These are phyloP conservation scores for Parapsyche elsis DNA, from an alignment of 1,140 invertebrate species.

Conservation along the genomic window DNA sequence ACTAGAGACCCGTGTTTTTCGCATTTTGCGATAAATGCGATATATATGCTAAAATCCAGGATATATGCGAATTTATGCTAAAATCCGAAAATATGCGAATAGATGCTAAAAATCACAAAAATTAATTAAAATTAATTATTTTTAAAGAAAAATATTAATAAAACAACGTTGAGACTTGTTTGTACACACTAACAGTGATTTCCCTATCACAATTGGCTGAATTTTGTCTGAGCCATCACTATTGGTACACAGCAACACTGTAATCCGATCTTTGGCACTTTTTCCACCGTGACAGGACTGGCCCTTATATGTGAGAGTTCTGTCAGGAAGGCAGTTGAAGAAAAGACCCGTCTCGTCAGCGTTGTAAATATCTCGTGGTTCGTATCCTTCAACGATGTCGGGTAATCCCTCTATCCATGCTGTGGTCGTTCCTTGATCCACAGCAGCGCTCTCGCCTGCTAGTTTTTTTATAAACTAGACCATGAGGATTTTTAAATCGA, in stretches of 20 bases:
- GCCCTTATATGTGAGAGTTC: slow-evolving; percentile 61
- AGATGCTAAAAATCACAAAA: no score
- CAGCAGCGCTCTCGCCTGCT: slow-evolving; percentile 28
- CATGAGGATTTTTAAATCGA: slow-evolving; percentile 35
- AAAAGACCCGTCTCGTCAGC: slow-evolving; percentile 66
- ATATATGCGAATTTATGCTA: no score
- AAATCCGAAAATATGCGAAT: no score
- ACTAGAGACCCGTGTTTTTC: no score
- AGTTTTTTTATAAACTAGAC: slow-evolving; percentile 44
- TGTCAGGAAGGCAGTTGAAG: slow-evolving; percentile 62
- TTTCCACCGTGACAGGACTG: slow-evolving; percentile 63
- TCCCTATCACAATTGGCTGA: not conserved
- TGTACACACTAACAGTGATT: no score
- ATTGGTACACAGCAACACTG: slow-evolving; percentile 1
- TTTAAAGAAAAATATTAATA: no score
- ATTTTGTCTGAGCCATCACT: slow-evolving; percentile 20
- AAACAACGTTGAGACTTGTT: no score
- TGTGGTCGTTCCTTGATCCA: slow-evolving; percentile 38
- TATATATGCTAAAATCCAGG: no score
- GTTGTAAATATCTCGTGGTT: slow-evolving; percentile 56
- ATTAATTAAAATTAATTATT: no score
- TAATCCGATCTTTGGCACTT: slow-evolving; percentile 61
- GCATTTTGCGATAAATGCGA: no score
- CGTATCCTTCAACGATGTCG: not conserved
- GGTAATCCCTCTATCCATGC: slow-evolving; percentile 13